Percentiles rank a stretch among this genome's conserved stretches.
phyloP scores from a whole-genome alignment of 1,140 invertebrate genomes.

The Drosophila melanogaster region Release_6_plus_ISO1_MT NT_033779.5:16792501-16793000 shows the following conservation, averaged over 20 bases:
- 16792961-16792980: constrained; percentile 89
- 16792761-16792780: no score
- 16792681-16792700: constrained; percentile 81
- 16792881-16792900: constrained; percentile 85
- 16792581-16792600: constrained; percentile 92
- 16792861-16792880: constrained; percentile 85
- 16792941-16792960: constrained; percentile 86
- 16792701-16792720: constrained; percentile 86
- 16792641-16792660: constrained; percentile 88
- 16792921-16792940: constrained; percentile 87
- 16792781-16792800: neutral
- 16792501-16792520: constrained; percentile 91
- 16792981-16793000: constrained; percentile 92
- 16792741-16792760: constrained; percentile 85
- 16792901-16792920: constrained; percentile 55
- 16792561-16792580: constrained; percentile 90
- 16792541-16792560: constrained; percentile 87
- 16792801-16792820: constrained; percentile 43
- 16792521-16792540: constrained; percentile 92
- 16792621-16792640: constrained; percentile 89
- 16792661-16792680: constrained; percentile 83
- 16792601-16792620: constrained; percentile 92
- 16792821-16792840: constrained; percentile 47
- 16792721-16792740: constrained; percentile 81
- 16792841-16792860: constrained; percentile 84